Conservation (phyloP, 2,797 vertebrate species). For the Alauda arvensis region DNA sequence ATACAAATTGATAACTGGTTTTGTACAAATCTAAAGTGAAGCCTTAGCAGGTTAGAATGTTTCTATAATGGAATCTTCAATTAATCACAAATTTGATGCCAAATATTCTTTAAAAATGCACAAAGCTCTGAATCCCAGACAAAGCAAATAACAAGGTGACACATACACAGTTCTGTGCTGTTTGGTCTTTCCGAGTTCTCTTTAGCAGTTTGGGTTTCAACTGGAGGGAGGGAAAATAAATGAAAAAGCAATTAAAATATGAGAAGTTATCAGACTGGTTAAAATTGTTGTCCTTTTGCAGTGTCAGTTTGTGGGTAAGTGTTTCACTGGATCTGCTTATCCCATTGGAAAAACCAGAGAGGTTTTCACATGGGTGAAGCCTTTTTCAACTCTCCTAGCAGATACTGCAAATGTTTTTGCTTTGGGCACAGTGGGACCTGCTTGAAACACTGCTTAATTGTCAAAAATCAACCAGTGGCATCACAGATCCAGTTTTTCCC, state of each 20-base stretch:
- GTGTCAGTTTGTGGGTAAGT: neutral
- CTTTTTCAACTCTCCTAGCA: neutral
- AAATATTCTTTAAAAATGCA: neutral
- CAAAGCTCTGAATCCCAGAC: neutral
- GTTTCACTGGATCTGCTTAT: neutral
- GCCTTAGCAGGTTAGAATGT: neutral
- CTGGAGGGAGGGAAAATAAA: slow-evolving; percentile 41
- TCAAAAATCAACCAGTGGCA: neutral
- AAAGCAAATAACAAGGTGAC: neutral
- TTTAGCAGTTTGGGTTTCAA: slow-evolving; percentile 53
- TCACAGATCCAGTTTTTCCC: neutral
- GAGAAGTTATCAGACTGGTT: neutral
- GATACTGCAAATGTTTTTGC: neutral
- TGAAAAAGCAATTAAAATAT: neutral
- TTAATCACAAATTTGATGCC: neutral
- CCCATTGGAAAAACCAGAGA: neutral
- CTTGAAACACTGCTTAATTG: neutral
- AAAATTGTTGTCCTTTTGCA: neutral
- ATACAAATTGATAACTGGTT: neutral
- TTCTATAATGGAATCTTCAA: neutral
- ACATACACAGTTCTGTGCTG: slow-evolving; percentile 37
- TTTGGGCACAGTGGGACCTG: neutral
- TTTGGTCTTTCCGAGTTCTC: slow-evolving; percentile 28
- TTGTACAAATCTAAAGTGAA: neutral
- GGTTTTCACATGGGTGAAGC: neutral